Percentiles rank a stretch among this genome's conserved stretches.
Evolutionary conservation across 2,113 vertebrate genomes (phyloP).

Genomic region (Sakesphorus luctuosus): DNA sequence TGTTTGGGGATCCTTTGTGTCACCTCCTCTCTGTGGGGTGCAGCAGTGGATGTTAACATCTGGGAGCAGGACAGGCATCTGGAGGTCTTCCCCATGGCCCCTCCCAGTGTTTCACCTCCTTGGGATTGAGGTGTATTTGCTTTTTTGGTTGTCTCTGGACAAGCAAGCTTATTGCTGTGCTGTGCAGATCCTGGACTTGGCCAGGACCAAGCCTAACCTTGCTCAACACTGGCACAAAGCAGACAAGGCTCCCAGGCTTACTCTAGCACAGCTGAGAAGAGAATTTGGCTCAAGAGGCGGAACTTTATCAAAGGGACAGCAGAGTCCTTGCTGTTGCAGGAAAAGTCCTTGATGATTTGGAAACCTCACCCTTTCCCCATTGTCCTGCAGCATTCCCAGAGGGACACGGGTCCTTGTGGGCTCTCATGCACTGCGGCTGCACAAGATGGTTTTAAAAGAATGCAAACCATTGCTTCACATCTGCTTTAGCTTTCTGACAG

Average conservation of each 20-base stretch:
- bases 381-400: background rate
- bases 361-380: background rate
- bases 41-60: background rate
- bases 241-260: background rate
- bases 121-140: background rate
- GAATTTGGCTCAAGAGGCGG: background rate
- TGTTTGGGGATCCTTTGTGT: background rate
- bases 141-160: background rate
- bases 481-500: constrained; percentile 21
- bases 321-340: background rate
- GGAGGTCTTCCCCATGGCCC: background rate
- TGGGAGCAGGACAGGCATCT: background rate
- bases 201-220: background rate
- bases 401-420: accelerated
- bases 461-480: background rate
- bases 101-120: background rate
- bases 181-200: background rate
- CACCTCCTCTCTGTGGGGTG: accelerated
- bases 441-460: background rate
- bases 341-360: background rate
- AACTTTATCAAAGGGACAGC: background rate
- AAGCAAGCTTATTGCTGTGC: background rate
- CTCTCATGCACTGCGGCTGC: accelerated
- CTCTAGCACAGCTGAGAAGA: background rate
- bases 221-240: background rate